Conservation (phyloP, 2,113 vertebrate genomes). For the Campylomormyrus numenius region DNA sequence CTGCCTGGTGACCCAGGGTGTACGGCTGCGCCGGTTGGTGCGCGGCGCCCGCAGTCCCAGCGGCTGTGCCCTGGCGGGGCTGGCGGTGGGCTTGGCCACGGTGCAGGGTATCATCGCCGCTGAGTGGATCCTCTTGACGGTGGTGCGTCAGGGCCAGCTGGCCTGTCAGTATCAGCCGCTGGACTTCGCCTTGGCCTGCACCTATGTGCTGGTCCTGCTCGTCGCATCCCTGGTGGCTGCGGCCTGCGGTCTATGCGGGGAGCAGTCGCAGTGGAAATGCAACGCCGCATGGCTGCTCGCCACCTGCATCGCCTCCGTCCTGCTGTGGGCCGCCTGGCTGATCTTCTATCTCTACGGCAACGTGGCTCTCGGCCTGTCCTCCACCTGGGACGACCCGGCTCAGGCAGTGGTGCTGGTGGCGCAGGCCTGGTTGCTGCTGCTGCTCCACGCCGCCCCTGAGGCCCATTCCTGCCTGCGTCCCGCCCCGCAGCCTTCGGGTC, state of each 20-base stretch:
- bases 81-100: constrained; percentile 73
- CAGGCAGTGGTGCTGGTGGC: constrained; percentile 83
- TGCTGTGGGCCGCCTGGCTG: constrained; percentile 91
- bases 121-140: constrained; percentile 85
- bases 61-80: constrained; percentile 73
- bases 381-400: constrained; percentile 81
- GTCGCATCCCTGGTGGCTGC: constrained; percentile 63
- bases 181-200: constrained; percentile 85
- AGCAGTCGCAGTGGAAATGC: constrained; percentile 84
- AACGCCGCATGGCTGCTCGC: constrained; percentile 77
- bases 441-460: constrained; percentile 88
- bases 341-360: constrained; percentile 91
- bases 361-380: constrained; percentile 59
- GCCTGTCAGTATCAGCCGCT: constrained; percentile 83
- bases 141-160: constrained; percentile 72
- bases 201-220: constrained; percentile 80
- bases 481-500: constrained; percentile 78
- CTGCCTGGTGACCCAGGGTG: constrained; percentile 81
- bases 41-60: constrained; percentile 74
- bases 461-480: constrained; percentile 78
- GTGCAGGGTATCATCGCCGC: constrained; percentile 88
- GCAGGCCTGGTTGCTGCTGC: constrained; percentile 87
- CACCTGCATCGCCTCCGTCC: constrained; percentile 73
- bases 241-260: constrained; percentile 78
- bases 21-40: constrained; percentile 76